phyloP scores from a whole-genome alignment of 2,888 invertebrate species.

The Rugalucina vietnamica region DNA sequence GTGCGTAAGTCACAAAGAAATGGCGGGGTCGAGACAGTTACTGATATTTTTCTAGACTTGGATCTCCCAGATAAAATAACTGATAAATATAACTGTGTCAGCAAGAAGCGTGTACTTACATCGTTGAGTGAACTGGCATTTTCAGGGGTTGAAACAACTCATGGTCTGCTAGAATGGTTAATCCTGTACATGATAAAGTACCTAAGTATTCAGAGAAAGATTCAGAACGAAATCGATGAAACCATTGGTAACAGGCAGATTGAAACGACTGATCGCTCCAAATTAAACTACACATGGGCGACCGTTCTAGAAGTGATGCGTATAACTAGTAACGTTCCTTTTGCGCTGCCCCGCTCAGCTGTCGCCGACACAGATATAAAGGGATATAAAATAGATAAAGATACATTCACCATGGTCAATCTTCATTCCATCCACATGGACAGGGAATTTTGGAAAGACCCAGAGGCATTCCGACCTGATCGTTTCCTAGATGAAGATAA shows the following conservation, averaged over 20 bases:
- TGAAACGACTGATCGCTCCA: slow-evolving; percentile 35
- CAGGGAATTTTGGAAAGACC: slow-evolving; percentile 39
- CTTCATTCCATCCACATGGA: slow-evolving; percentile 48
- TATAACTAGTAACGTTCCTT: slow-evolving; percentile 55
- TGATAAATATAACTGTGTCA: neutral
- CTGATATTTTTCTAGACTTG: slow-evolving; percentile 67
- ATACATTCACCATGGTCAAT: slow-evolving; percentile 50
- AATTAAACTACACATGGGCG: slow-evolving; percentile 63
- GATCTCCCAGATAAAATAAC: slow-evolving; percentile 16
- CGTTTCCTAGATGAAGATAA: slow-evolving; percentile 34
- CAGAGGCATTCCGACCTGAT: slow-evolving; percentile 39
- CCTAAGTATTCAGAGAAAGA: slow-evolving; percentile 59
- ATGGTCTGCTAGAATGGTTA: slow-evolving; percentile 34
- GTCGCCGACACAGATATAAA: slow-evolving; percentile 36
- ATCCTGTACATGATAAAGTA: slow-evolving; percentile 58
- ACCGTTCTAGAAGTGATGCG: slow-evolving; percentile 64
- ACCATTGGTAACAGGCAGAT: slow-evolving; percentile 59
- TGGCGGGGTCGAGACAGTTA: no score
- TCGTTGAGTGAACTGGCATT: slow-evolving; percentile 63
- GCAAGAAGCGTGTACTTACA: neutral
- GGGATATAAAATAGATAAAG: slow-evolving; percentile 19
- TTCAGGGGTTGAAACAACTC: slow-evolving; percentile 68
- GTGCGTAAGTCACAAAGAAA: no score
- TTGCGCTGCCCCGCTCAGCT: slow-evolving; percentile 68
- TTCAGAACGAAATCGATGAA: slow-evolving; percentile 68